Conservation (phyloP, 1,140 invertebrate species). For the Anthonomus grandis region DNA sequence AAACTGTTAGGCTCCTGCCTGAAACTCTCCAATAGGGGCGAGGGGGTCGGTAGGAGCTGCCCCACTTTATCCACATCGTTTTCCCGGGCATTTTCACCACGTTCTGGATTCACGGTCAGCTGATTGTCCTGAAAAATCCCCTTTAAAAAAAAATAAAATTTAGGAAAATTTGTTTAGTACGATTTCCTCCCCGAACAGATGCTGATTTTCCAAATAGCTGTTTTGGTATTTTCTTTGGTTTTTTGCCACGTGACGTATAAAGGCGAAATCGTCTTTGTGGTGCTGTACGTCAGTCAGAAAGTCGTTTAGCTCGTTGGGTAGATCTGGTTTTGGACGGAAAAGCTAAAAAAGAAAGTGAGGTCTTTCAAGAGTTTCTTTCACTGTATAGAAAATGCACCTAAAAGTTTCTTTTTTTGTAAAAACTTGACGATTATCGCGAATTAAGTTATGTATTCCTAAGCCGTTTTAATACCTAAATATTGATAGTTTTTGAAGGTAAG, state of each 20-base stretch:
- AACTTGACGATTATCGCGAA: background rate
- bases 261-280: constrained; percentile 33
- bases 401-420: background rate
- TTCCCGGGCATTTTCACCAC: background rate
- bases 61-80: background rate
- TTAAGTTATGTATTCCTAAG: no score
- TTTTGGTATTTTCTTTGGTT: constrained; percentile 22
- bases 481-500: no score
- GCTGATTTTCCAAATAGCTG: constrained; percentile 5
- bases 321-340: constrained; percentile 27
- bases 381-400: background rate
- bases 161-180: background rate
- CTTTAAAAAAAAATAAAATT: no score
- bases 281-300: constrained; percentile 34
- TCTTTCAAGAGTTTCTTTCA: background rate
- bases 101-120: background rate
- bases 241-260: constrained; percentile 27
- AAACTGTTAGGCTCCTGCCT: no score
- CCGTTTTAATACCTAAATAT: no score
- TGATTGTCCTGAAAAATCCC: constrained; percentile 6
- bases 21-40: no score
- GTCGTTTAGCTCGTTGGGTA: constrained; percentile 35
- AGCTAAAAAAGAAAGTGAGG: constrained; percentile 19
- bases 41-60: no score
- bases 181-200: constrained; percentile 11